Evolutionary conservation across 2,888 invertebrate species (phyloP).

Genomic region (Yponomeuta malinellus): DNA sequence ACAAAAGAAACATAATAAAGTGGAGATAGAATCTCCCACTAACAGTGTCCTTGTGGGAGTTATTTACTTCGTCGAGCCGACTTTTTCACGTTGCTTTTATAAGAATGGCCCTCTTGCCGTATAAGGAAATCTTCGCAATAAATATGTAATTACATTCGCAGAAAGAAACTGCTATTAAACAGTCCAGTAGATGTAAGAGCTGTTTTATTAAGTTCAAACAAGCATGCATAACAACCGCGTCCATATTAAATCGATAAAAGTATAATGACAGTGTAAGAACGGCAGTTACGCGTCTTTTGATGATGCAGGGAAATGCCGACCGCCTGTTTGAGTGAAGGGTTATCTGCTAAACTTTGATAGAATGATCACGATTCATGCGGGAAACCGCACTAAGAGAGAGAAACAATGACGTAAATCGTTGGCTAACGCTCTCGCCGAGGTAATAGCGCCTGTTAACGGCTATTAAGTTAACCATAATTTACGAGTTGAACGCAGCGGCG

Average conservation of each 20-base stretch:
- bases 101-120: slow-evolving; percentile 25
- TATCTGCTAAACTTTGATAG: not conserved
- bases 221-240: slow-evolving; percentile 34
- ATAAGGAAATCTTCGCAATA: slow-evolving; percentile 8
- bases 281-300: not conserved
- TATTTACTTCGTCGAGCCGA: slow-evolving; percentile 67
- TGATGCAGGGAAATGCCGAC: not conserved
- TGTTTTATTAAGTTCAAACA: slow-evolving; percentile 31
- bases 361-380: slow-evolving; percentile 1
- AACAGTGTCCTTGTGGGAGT: slow-evolving; percentile 75
- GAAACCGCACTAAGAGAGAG: slow-evolving; percentile 1
- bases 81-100: slow-evolving; percentile 69
- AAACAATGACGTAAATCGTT: slow-evolving; percentile 26
- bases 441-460: slow-evolving; percentile 30
- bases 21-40: slow-evolving; percentile 74
- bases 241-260: slow-evolving; percentile 49
- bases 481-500: slow-evolving; percentile 25
- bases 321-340: not conserved
- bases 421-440: slow-evolving; percentile 27
- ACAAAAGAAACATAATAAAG: slow-evolving; percentile 76
- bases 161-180: not conserved
- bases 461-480: slow-evolving; percentile 38
- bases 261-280: slow-evolving; percentile 21
- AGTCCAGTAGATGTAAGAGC: slow-evolving; percentile 17
- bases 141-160: slow-evolving; percentile 19